A percentile compares a stretch with the other conserved stretches of the same genome.
Conservation (phyloP, 2,888 invertebrate genomes). For the Sinodicranocentrus sp. region DNA sequence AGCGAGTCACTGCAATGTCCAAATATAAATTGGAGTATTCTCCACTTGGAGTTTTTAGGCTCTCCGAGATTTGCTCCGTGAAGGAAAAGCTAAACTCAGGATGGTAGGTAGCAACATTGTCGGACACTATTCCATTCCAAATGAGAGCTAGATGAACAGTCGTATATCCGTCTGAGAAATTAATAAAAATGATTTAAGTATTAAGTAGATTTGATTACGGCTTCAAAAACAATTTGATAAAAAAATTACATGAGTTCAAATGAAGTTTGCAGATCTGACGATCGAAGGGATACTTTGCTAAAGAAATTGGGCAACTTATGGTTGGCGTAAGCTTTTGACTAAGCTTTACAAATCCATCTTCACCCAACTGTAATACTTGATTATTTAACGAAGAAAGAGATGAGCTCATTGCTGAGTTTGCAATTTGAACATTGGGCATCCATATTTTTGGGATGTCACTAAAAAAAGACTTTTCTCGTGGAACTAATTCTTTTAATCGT, state of each 20-base stretch:
- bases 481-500: constrained; percentile 61
- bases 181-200: constrained; percentile 9
- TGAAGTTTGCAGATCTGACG: constrained; percentile 69
- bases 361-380: constrained; percentile 29
- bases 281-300: constrained; percentile 74
- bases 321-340: constrained; percentile 53
- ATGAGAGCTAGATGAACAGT: constrained; percentile 69
- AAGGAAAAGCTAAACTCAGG: constrained; percentile 67
- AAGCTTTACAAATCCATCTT: constrained; percentile 62
- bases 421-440: constrained; percentile 70
- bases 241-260: constrained; percentile 72
- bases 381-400: background rate
- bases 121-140: constrained; percentile 72
- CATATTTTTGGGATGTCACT: constrained; percentile 70
- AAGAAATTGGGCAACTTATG: constrained; percentile 71
- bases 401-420: constrained; percentile 56
- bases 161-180: constrained; percentile 69
- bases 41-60: constrained; percentile 61
- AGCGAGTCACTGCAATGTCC: constrained; percentile 66
- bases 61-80: constrained; percentile 64
- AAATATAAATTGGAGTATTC: constrained; percentile 67
- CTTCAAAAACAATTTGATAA: no score
- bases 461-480: constrained; percentile 66
- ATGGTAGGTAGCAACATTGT: constrained; percentile 63
- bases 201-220: background rate